Evolutionary conservation across 2,888 invertebrate species (phyloP).

Genomic region (Morinoia aosen): DNA sequence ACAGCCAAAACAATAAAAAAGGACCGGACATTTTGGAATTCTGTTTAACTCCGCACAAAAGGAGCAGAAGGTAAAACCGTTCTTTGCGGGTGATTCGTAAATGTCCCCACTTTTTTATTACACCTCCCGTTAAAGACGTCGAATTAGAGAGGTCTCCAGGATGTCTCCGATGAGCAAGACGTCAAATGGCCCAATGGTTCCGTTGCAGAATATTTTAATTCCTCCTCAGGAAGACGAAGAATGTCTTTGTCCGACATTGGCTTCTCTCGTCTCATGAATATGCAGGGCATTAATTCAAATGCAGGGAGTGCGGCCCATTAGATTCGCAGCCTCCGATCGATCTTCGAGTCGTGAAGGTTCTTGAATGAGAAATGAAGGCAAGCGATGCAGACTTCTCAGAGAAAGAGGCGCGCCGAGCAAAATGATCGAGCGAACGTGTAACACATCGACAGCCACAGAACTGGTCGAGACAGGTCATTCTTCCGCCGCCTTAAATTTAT

Average conservation of each 20-base stretch:
- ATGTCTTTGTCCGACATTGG: neutral
- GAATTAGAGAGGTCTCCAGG: neutral
- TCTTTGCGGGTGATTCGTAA: neutral
- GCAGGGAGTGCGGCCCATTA: conserved; percentile 2
- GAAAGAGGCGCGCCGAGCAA: neutral
- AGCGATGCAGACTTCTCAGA: neutral
- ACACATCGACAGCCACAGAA: neutral
- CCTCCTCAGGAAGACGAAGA: neutral
- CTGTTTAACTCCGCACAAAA: neutral
- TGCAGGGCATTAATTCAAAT: conserved; percentile 16
- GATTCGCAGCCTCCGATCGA: conserved; percentile 12
- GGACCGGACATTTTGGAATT: neutral
- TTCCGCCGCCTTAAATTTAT: neutral
- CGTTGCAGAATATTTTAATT: neutral
- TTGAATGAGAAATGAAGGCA: neutral
- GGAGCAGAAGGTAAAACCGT: neutral
- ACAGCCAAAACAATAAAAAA: neutral
- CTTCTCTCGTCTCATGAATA: neutral
- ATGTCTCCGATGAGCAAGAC: neutral
- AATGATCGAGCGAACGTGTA: neutral
- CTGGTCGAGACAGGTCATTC: neutral
- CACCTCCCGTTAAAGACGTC: neutral
- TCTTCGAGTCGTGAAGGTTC: neutral
- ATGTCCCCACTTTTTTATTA: neutral
- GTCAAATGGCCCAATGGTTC: neutral